Percentiles rank a stretch among this genome's conserved stretches.
Conservation (phyloP, 2,888 invertebrate species). For the Watsonalla cultraria region DNA sequence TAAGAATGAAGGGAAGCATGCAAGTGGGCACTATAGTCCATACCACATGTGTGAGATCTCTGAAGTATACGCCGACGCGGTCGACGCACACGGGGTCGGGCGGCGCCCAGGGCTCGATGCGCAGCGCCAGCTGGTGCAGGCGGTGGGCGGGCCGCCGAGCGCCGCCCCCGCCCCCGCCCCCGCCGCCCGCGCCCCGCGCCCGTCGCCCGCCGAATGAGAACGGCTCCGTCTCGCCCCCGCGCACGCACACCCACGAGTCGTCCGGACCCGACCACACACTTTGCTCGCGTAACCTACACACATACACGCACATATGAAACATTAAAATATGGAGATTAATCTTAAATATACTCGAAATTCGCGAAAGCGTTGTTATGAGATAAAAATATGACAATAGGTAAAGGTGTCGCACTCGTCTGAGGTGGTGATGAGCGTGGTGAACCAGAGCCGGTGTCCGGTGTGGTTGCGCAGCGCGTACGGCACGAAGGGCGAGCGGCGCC, state of each 20-base stretch:
- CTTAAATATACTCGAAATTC: neutral
- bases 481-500: constrained; percentile 92
- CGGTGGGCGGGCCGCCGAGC: constrained; percentile 82
- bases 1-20: neutral
- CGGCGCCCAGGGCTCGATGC: constrained; percentile 93
- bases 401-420: constrained; percentile 74
- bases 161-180: constrained; percentile 48
- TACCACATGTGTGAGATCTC: constrained; percentile 70
- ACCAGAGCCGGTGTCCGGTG: constrained; percentile 91
- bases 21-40: neutral
- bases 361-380: too few relatives aligned
- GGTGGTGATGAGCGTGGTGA: constrained; percentile 88
- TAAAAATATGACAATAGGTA: too few relatives aligned
- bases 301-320: neutral
- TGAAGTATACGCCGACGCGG: constrained; percentile 95
- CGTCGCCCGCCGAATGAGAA: constrained; percentile 90
- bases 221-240: constrained; percentile 86
- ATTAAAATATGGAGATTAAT: neutral
- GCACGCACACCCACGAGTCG: constrained; percentile 81
- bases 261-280: constrained; percentile 52
- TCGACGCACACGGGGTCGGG: constrained; percentile 96
- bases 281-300: constrained; percentile 39
- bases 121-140: constrained; percentile 93
- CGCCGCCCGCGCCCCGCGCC: constrained; percentile 81
- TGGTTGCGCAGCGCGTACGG: constrained; percentile 96